Evolutionary conservation across 2,113 vertebrate species (phyloP).

Genomic region (Crotalus viridis): DNA sequence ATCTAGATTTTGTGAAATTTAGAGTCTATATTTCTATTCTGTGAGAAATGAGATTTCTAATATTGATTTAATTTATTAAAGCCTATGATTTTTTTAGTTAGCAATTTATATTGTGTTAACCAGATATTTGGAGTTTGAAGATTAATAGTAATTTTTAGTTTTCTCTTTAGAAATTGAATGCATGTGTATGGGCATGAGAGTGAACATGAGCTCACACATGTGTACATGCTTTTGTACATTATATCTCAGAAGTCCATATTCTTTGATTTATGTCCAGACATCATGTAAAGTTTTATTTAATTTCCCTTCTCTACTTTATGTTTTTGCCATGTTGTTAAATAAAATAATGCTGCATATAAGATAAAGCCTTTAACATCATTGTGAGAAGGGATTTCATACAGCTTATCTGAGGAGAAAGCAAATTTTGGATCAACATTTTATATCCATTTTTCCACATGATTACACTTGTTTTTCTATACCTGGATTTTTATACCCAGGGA

Average conservation of each 20-base stretch:
- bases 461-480: background rate
- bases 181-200: too few relatives aligned
- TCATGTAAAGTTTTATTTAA: too few relatives aligned
- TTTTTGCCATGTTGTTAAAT: background rate
- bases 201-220: too few relatives aligned
- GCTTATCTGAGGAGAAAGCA: background rate
- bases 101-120: too few relatives aligned
- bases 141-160: too few relatives aligned
- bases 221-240: too few relatives aligned
- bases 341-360: background rate
- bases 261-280: background rate
- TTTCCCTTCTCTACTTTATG: too few relatives aligned
- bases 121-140: too few relatives aligned
- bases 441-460: background rate
- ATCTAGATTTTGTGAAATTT: background rate
- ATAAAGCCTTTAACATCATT: background rate
- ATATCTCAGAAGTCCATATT: background rate
- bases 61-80: background rate
- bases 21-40: background rate
- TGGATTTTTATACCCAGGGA: background rate
- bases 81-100: background rate
- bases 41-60: background rate
- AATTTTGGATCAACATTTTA: background rate
- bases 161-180: too few relatives aligned
- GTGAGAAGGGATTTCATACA: background rate